Percentiles rank a stretch among this genome's conserved stretches.
Evolutionary conservation across 2,888 invertebrate genomes (phyloP).

Genomic region (Diachrysia chrysitis): DNA sequence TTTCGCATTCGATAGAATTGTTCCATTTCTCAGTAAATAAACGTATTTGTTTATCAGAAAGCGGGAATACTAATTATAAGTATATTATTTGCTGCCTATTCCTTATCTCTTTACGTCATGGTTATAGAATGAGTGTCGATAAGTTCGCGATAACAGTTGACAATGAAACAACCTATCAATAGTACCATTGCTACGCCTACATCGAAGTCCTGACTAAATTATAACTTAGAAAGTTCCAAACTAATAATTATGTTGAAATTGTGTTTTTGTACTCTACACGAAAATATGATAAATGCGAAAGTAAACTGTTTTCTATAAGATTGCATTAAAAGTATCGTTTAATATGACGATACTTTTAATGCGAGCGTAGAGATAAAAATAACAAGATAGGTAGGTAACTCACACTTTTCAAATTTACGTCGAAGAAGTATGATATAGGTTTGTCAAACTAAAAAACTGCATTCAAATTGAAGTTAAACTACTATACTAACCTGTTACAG

Average conservation of each 20-base stretch:
- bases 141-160: constrained; percentile 32
- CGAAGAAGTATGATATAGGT: too few relatives aligned
- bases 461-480: not conserved
- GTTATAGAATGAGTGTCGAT: constrained; percentile 40
- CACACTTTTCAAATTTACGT: too few relatives aligned
- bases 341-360: too few relatives aligned
- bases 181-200: constrained; percentile 36
- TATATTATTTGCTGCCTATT: constrained; percentile 41
- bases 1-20: not conserved
- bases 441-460: not conserved
- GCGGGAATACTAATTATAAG: constrained; percentile 28
- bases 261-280: too few relatives aligned
- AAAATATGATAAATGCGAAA: too few relatives aligned
- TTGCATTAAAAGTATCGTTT: too few relatives aligned
- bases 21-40: not conserved
- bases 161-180: constrained; percentile 46
- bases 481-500: not conserved
- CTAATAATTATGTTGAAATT: too few relatives aligned
- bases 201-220: constrained; percentile 15
- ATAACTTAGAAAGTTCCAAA: constrained; percentile 19
- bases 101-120: constrained; percentile 43
- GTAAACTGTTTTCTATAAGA: too few relatives aligned
- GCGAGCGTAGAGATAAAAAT: too few relatives aligned
- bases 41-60: constrained; percentile 2
- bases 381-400: too few relatives aligned